phyloP scores from a whole-genome alignment of 1,140 invertebrate genomes.

The Chlorops oryzae region DNA sequence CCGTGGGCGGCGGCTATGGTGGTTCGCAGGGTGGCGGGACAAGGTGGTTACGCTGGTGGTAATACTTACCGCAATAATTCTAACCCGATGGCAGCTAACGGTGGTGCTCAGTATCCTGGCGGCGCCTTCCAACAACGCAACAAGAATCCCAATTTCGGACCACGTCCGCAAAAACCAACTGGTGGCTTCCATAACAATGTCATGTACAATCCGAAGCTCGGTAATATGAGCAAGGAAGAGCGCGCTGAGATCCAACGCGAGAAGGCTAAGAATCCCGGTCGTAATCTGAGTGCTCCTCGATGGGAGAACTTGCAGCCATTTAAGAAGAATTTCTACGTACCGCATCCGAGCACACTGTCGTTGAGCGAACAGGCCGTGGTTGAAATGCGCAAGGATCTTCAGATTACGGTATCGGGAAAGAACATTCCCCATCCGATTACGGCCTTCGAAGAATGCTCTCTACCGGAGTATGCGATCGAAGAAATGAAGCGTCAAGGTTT shows the following conservation, averaged over 20 bases:
- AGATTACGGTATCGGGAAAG: slow-evolving; percentile 82
- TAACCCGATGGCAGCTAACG: slow-evolving; percentile 30
- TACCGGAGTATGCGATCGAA: slow-evolving; percentile 75
- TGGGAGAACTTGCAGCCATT: slow-evolving; percentile 85
- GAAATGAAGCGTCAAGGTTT: slow-evolving; percentile 79
- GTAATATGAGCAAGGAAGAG: slow-evolving; percentile 43
- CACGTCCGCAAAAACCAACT: slow-evolving; percentile 39
- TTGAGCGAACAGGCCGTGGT: slow-evolving; percentile 68
- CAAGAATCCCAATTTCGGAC: slow-evolving; percentile 37
- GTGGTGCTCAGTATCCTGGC: slow-evolving; percentile 23
- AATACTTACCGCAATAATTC: slow-evolving; percentile 18
- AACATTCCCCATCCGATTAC: slow-evolving; percentile 79
- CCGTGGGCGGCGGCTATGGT: slow-evolving; percentile 19
- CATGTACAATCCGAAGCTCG: slow-evolving; percentile 25
- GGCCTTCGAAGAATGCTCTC: slow-evolving; percentile 81
- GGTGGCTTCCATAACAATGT: slow-evolving; percentile 18
- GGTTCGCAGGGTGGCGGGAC: slow-evolving; percentile 30
- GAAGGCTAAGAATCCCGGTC: slow-evolving; percentile 67
- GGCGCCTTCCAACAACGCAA: slow-evolving; percentile 28
- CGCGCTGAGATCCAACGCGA: slow-evolving; percentile 56
- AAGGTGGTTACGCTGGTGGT: slow-evolving; percentile 20
- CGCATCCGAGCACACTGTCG: slow-evolving; percentile 68
- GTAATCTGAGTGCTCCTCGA: slow-evolving; percentile 70
- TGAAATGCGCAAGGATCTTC: slow-evolving; percentile 63
- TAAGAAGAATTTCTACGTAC: slow-evolving; percentile 87